A percentile compares a stretch with the other conserved stretches of the same genome.
phyloP scores from a whole-genome alignment of 2,797 vertebrate species.

The Erithacus rubecula region DNA sequence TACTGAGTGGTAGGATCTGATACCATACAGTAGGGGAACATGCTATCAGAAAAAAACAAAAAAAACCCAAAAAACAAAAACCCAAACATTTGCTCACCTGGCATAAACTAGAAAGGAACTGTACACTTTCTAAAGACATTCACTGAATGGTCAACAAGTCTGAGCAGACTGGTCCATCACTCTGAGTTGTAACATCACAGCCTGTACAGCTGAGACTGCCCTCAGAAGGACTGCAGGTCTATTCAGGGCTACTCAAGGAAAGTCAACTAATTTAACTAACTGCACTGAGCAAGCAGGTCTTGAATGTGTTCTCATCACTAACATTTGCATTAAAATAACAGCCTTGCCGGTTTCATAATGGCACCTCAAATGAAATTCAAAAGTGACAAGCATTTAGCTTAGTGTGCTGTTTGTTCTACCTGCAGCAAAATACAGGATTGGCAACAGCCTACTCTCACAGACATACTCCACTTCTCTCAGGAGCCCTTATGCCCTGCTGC shows the following conservation, averaged over 20 bases:
- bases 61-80: not conserved
- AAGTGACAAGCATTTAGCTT: not conserved
- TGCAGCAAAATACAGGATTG: not conserved
- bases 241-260: not conserved
- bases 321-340: constrained; percentile 5
- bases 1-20: not conserved
- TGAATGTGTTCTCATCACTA: not conserved
- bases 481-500: not conserved
- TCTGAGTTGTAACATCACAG: not conserved
- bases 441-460: not conserved
- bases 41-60: not conserved
- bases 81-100: not conserved
- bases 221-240: not conserved
- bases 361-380: not conserved
- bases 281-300: constrained; percentile 25
- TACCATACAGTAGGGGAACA: not conserved
- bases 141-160: not conserved
- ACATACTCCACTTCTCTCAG: not conserved
- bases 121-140: not conserved
- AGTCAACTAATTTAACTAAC: constrained; percentile 10
- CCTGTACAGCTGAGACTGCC: not conserved
- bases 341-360: constrained; percentile 1
- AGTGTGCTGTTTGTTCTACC: constrained; percentile 6
- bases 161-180: not conserved
- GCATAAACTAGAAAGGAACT: not conserved